phyloP scores from a whole-genome alignment of 1,140 invertebrate genomes.

The Heliconius eleuchia region DNA sequence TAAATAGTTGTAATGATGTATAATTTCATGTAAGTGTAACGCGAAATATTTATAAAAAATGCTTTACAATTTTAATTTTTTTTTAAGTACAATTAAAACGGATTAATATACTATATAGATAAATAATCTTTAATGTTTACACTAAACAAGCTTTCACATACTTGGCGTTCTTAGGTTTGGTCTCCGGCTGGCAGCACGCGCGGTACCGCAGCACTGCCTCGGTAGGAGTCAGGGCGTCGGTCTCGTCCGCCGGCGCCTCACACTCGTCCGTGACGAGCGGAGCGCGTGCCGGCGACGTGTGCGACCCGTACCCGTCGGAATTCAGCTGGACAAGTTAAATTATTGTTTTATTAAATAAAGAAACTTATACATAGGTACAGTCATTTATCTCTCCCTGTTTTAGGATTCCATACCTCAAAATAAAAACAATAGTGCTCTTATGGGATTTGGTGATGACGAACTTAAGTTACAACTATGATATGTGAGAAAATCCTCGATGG shows the following conservation, averaged over 20 bases:
- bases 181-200: slow-evolving; percentile 71
- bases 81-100: no score
- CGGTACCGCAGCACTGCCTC: slow-evolving; percentile 66
- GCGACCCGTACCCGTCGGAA: slow-evolving; percentile 88
- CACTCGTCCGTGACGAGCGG: slow-evolving; percentile 74
- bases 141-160: slow-evolving; percentile 83
- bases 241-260: slow-evolving; percentile 80
- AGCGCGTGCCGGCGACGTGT: slow-evolving; percentile 91
- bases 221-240: slow-evolving; percentile 76
- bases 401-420: no score
- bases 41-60: neutral
- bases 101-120: no score
- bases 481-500: no score
- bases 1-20: slow-evolving; percentile 6
- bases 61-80: no score
- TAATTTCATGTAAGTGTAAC: neutral
- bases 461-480: no score
- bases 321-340: slow-evolving; percentile 64
- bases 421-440: no score
- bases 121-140: no score
- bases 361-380: no score
- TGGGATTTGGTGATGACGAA: no score
- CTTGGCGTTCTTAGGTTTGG: slow-evolving; percentile 93
- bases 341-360: neutral
- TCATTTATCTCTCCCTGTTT: no score